A percentile compares a stretch with the other conserved stretches of the same genome.
These are phyloP conservation scores for Calephelis nemesis DNA, from an alignment of 1,140 invertebrate species.

Conservation along the genomic window DNA sequence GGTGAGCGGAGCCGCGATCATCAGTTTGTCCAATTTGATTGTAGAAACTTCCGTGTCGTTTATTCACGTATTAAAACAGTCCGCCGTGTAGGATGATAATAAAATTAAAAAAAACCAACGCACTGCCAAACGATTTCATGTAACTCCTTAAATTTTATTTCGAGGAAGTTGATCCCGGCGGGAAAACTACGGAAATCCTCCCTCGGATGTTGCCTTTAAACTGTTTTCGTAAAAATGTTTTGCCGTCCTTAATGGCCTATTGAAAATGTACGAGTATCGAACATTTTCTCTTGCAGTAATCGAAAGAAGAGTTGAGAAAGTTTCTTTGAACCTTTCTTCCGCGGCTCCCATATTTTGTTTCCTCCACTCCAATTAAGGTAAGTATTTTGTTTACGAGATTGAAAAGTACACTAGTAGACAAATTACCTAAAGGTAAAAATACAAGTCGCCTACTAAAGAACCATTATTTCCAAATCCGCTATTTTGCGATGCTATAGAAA, in stretches of 20 bases:
- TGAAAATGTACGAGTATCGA: constrained; percentile 11
- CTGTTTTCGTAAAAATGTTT: constrained; percentile 33
- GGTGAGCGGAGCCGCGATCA: too few species aligned
- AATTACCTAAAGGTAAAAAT: too few species aligned
- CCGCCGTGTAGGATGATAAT: not conserved
- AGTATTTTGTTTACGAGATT: too few species aligned
- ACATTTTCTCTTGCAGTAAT: not conserved
- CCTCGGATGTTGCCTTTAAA: constrained; percentile 33
- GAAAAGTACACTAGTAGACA: too few species aligned
- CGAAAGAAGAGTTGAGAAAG: not conserved
- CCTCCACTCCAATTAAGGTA: too few species aligned
- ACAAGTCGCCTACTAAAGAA: not conserved
- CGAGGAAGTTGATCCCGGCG: constrained; percentile 20
- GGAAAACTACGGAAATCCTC: constrained; percentile 30
- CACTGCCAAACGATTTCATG: not conserved
- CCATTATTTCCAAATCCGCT: not conserved
- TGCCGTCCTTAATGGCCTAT: constrained; percentile 24
- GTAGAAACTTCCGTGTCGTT: too few species aligned
- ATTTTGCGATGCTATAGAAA: too few species aligned
- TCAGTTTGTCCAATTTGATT: not conserved
- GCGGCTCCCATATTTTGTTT: too few species aligned
- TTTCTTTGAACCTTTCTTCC: not conserved
- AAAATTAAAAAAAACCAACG: not conserved
- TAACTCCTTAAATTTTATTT: constrained; percentile 11
- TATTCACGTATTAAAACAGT: too few species aligned